Evolutionary conservation across 2,888 invertebrate species (phyloP).

Genomic region (Macrophya alboannulata): DNA sequence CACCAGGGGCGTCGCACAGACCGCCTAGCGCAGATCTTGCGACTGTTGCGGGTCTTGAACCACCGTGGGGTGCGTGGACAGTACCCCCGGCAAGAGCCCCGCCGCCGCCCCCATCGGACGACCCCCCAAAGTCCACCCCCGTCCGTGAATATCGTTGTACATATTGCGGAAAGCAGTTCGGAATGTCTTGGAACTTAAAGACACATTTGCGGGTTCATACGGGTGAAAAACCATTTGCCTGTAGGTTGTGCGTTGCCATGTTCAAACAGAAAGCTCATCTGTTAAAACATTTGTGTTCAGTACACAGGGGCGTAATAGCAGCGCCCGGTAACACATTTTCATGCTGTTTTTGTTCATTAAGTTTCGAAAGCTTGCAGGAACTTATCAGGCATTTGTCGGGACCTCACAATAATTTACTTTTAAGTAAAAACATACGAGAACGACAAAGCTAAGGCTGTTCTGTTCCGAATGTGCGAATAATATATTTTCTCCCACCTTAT

Average conservation of each 20-base stretch:
- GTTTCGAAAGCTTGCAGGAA: constrained; percentile 93
- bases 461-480: constrained; percentile 60
- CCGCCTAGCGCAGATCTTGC: constrained; percentile 77
- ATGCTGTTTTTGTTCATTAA: constrained; percentile 94
- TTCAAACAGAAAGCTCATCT: constrained; percentile 95
- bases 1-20: constrained; percentile 76
- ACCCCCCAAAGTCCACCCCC: constrained; percentile 84
- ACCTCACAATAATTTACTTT: constrained; percentile 92
- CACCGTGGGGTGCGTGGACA: constrained; percentile 77
- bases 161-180: constrained; percentile 95
- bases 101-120: constrained; percentile 82
- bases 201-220: constrained; percentile 94
- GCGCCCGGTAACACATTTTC: constrained; percentile 91
- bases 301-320: constrained; percentile 93
- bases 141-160: constrained; percentile 94
- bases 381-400: constrained; percentile 93
- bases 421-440: constrained; percentile 93
- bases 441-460: constrained; percentile 72
- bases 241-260: constrained; percentile 94
- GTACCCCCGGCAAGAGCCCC: constrained; percentile 83
- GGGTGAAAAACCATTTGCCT: constrained; percentile 94
- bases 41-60: constrained; percentile 73
- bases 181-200: constrained; percentile 96
- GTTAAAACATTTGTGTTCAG: constrained; percentile 93
- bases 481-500: neutral